phyloP scores from a whole-genome alignment of 1,140 invertebrate genomes.

The Dolichoris vasculosae region DNA sequence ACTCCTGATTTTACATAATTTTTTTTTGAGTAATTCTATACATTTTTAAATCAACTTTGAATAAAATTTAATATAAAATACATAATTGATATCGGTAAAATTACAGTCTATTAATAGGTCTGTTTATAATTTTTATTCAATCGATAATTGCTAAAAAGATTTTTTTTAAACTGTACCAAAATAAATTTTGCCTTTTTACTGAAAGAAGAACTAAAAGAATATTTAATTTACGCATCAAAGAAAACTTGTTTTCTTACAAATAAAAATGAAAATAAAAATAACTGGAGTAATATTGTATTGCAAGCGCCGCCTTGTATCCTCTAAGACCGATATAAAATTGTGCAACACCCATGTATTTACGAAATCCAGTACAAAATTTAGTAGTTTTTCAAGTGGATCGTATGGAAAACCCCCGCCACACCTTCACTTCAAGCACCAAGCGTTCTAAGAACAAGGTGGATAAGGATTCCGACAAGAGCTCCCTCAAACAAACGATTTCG shows the following conservation, averaged over 20 bases:
- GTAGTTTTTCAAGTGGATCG: too few species aligned
- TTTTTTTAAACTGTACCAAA: background rate
- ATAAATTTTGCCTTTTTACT: background rate
- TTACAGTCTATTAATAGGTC: background rate
- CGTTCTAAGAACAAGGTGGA: constrained; percentile 26
- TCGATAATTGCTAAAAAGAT: background rate
- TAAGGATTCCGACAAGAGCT: background rate
- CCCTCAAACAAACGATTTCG: constrained; percentile 24
- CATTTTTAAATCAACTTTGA: too few species aligned
- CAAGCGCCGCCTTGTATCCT: background rate
- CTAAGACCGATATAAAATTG: constrained; percentile 13
- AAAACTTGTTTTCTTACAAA: background rate
- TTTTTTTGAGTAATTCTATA: too few species aligned
- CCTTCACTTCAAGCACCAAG: constrained; percentile 21
- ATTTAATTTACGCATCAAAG: constrained; percentile 28
- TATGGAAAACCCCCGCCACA: constrained; percentile 32
- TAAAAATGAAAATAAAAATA: background rate
- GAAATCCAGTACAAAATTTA: too few species aligned
- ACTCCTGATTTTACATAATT: background rate
- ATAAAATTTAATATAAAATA: background rate
- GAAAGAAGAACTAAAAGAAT: constrained; percentile 1
- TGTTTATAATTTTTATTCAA: background rate
- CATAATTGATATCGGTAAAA: constrained; percentile 5
- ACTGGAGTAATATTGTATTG: constrained; percentile 7
- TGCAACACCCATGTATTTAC: constrained; percentile 3